Conservation (phyloP, 2,888 invertebrate genomes). For the Xiphydria camelus region DNA sequence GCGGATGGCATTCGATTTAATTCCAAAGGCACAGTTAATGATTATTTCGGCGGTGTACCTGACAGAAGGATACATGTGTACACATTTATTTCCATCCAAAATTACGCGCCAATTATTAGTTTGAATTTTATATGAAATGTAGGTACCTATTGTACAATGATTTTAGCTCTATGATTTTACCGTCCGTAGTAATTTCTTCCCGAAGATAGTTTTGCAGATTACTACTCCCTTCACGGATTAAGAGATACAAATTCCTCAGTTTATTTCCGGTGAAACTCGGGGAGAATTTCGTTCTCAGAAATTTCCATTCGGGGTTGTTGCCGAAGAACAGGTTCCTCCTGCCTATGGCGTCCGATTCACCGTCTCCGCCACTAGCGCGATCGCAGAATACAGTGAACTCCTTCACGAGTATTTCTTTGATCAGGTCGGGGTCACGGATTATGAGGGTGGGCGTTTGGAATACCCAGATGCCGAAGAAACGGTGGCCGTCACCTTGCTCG, state of each 20-base stretch:
- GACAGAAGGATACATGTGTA: background rate
- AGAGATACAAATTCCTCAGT: slow-evolving; percentile 13
- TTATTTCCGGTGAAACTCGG: slow-evolving; percentile 23
- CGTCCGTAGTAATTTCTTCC: slow-evolving; percentile 4
- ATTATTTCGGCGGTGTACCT: background rate
- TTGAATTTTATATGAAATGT: too few relatives aligned
- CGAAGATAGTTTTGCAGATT: slow-evolving; percentile 11
- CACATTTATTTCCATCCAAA: too few relatives aligned
- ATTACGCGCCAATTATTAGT: too few relatives aligned
- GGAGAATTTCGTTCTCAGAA: slow-evolving; percentile 13
- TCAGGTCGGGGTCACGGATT: slow-evolving; percentile 19
- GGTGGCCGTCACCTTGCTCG: background rate
- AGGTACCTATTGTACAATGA: background rate
- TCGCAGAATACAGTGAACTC: slow-evolving; percentile 24
- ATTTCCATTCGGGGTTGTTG: slow-evolving; percentile 26
- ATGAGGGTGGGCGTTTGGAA: slow-evolving; percentile 17
- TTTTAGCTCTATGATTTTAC: slow-evolving; percentile 12
- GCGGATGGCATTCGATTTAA: background rate
- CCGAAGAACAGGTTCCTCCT: slow-evolving; percentile 21
- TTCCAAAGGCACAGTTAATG: background rate
- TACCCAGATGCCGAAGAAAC: slow-evolving; percentile 18
- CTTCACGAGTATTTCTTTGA: slow-evolving; percentile 18
- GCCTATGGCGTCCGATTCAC: slow-evolving; percentile 19
- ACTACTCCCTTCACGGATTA: slow-evolving; percentile 10
- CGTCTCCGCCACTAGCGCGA: slow-evolving; percentile 18